Percentiles rank a stretch among this genome's conserved stretches.
These are phyloP conservation scores for Leptinotarsa undecemlineata DNA, from an alignment of 1,140 invertebrate genomes.

Conservation along the genomic window DNA sequence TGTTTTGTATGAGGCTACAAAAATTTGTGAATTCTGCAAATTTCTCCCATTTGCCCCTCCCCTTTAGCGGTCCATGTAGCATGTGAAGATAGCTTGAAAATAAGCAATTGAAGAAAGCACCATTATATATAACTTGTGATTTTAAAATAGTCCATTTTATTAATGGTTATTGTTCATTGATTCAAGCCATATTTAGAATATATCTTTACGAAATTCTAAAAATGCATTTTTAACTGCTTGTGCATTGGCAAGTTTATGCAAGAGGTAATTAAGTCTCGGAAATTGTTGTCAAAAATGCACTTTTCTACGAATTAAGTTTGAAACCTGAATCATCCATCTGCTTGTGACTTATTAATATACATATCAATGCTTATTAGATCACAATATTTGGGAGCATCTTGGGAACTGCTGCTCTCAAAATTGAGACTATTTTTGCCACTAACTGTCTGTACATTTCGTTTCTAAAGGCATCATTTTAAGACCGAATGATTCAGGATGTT, in stretches of 20 bases:
- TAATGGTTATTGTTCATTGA: conserved; percentile 45
- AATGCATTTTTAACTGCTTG: conserved; percentile 30
- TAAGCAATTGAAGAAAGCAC: conserved; percentile 56
- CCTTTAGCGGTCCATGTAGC: conserved; percentile 53
- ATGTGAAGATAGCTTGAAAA: conserved; percentile 56
- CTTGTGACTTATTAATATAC: conserved; percentile 3
- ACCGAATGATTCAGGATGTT: conserved; percentile 28
- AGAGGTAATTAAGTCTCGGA: conserved; percentile 12
- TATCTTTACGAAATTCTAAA: conserved; percentile 36
- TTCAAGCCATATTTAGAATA: conserved; percentile 42
- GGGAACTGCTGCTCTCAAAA: conserved; percentile 42
- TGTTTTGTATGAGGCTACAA: conserved; percentile 54
- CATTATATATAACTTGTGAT: conserved; percentile 48
- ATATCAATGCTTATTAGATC: conserved; percentile 3
- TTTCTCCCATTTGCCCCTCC: conserved; percentile 52
- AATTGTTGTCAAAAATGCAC: conserved; percentile 33
- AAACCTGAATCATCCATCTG: neutral
- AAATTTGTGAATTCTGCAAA: conserved; percentile 50
- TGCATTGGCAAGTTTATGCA: conserved; percentile 33
- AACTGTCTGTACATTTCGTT: conserved; percentile 20
- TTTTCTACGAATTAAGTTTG: conserved; percentile 31
- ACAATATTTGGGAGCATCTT: conserved; percentile 36
- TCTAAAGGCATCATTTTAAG: conserved; percentile 27
- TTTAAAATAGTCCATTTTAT: conserved; percentile 41
- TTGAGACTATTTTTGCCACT: conserved; percentile 21